Conservation (phyloP, 2,888 invertebrate genomes). For the Oxytorus armatus region DNA sequence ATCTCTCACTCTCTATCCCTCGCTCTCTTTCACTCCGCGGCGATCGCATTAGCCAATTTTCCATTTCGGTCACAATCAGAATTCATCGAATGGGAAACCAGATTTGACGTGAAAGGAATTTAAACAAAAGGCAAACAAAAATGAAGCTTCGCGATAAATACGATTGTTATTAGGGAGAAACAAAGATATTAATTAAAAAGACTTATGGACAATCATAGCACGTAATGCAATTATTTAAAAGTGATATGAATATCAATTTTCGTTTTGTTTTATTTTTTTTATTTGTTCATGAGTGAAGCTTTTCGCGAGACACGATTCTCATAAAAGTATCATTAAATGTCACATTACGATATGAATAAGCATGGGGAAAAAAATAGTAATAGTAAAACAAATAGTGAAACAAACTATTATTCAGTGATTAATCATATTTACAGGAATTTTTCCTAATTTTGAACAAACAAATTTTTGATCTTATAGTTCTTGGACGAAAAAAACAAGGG, state of each 20-base stretch:
- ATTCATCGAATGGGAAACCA: constrained; percentile 67
- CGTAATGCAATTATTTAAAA: constrained; percentile 21
- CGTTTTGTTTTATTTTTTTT: neutral
- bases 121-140: constrained; percentile 11
- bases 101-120: constrained; percentile 46
- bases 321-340: too few relatives aligned
- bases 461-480: too few relatives aligned
- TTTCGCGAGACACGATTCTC: too few relatives aligned
- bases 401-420: too few relatives aligned
- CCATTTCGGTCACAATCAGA: constrained; percentile 64
- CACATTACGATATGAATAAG: too few relatives aligned
- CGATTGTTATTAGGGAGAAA: constrained; percentile 37
- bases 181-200: too few relatives aligned
- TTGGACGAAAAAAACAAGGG: too few relatives aligned
- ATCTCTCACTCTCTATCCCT: constrained; percentile 3
- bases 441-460: too few relatives aligned
- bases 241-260: neutral
- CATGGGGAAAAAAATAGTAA: too few relatives aligned
- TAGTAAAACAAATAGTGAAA: too few relatives aligned
- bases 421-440: too few relatives aligned
- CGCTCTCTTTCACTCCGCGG: constrained; percentile 11
- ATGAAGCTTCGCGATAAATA: constrained; percentile 1
- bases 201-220: constrained; percentile 14
- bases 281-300: too few relatives aligned
- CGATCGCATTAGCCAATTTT: constrained; percentile 61